A percentile compares a stretch with the other conserved stretches of the same genome.
These are phyloP conservation scores for Argentina silus DNA, from an alignment of 2,797 vertebrate species.

Conservation along the genomic window DNA sequence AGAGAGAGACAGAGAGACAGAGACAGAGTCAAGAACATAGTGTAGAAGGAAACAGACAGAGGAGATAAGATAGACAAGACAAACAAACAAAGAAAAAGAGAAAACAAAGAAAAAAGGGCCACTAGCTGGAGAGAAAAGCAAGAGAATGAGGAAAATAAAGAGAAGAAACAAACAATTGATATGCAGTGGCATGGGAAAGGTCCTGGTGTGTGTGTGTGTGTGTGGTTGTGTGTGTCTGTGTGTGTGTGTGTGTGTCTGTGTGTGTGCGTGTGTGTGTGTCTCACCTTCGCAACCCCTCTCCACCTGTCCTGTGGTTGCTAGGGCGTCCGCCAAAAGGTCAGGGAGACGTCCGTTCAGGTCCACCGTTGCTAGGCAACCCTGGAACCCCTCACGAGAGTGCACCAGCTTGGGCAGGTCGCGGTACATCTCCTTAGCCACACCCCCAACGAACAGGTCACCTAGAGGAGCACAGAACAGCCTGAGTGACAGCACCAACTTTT, in stretches of 20 bases:
- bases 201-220: background rate
- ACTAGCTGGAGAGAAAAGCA: conserved; percentile 42
- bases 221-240: conserved; percentile 14
- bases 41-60: conserved; percentile 34
- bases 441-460: conserved; percentile 97
- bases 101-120: conserved; percentile 41
- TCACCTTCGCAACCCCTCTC: conserved; percentile 98
- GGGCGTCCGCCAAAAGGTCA: conserved; percentile 93
- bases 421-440: conserved; percentile 96
- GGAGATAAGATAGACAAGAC: too few species aligned
- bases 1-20: background rate
- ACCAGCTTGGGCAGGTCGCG: conserved; percentile 95
- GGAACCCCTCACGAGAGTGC: conserved; percentile 95
- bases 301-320: conserved; percentile 93
- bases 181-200: conserved; percentile 22
- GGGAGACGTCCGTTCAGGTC: conserved; percentile 96
- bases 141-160: conserved; percentile 54
- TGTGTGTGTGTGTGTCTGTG: conserved; percentile 26
- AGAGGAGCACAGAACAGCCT: conserved; percentile 32
- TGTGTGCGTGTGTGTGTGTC: conserved; percentile 33
- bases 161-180: conserved; percentile 5
- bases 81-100: conserved; percentile 54
- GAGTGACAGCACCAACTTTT: conserved; percentile 24
- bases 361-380: conserved; percentile 95
- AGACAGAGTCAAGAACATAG: conserved; percentile 36